Base-by-base conservation (phyloP, 1,140 invertebrate species). In the Drosophila pruinosa region DNA sequence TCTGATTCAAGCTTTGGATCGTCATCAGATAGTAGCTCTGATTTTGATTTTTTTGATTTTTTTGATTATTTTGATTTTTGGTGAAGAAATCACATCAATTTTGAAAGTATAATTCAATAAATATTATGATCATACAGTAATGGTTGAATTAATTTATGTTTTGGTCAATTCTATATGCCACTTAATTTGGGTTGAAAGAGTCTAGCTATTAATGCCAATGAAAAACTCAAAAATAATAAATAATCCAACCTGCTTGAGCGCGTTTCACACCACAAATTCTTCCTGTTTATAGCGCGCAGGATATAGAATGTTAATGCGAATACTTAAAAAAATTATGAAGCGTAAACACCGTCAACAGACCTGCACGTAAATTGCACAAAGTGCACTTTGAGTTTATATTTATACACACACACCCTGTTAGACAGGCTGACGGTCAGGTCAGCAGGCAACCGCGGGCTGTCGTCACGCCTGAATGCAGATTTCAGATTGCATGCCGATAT, bases 401-500 rank as follows among this genome's bases (percentile, higher is more conserved):
- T 24, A 43, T 3, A 43, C 12, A 17, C 31, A 47, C 36, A 10
- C 39, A 26, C 31, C 2, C 4, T n/a, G n/a, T 10, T 14, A 43
- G 15, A 34, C 36, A 38, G 47, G 24, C 8, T n/a, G n/a, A 12
- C n/a, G 34, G 15, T 26, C 36, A 38, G 47, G 24, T 10, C 15
- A 50, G 47, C 26, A 36, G 17, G 14, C 21, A 36, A 7, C 17
- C 15, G 1, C 6, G 17, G 39, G n/a, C 24, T 56, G n/a, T n/a
- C 45, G 53, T 72, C 63, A 82, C 61, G 82, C 74, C 68, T 75
- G 47, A 86, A 88, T 82, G 75, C 75, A 78, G 62, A 8, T 41
- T 48, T 64, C 62, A 86, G 82, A 88, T 86, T 88, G 82, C 82
- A 75, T 70, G 58, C 77, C 67, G 63, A 72, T 81, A 81, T 70